phyloP scores from a whole-genome alignment of 2,888 invertebrate species.

The Conomelus anceps region DNA sequence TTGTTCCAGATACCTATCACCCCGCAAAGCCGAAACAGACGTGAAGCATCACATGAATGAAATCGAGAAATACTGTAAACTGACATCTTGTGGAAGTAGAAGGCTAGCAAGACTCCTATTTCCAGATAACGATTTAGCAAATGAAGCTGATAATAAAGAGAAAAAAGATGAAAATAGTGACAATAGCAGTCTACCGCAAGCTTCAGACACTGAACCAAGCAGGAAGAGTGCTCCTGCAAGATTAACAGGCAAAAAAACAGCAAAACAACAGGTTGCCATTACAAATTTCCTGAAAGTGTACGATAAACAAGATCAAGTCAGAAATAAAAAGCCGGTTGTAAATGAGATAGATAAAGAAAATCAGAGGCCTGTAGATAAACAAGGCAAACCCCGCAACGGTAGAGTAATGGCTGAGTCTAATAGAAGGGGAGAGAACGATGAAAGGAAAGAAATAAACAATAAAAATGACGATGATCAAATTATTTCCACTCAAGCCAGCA shows the following conservation, averaged over 20 bases:
- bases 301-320: neutral
- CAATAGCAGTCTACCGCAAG: neutral
- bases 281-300: neutral
- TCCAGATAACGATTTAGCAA: constrained; percentile 8
- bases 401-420: no score
- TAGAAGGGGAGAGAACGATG: neutral
- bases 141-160: constrained; percentile 1
- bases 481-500: neutral
- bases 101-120: neutral
- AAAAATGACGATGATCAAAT: neutral
- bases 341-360: neutral
- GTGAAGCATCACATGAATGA: neutral
- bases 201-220: neutral
- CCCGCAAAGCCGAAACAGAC: neutral
- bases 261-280: neutral
- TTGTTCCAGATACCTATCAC: neutral
- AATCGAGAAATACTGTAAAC: neutral
- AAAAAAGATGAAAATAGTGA: neutral
- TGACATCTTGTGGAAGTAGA: neutral
- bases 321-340: neutral
- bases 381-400: no score
- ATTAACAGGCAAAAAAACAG: neutral
- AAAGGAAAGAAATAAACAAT: neutral
- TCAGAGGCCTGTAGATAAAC: neutral
- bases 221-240: constrained; percentile 23